A percentile compares a stretch with the other conserved stretches of the same genome.
These are phyloP conservation scores for Cantharis rustica DNA, from an alignment of 2,888 invertebrate species.

Conservation along the genomic window DNA sequence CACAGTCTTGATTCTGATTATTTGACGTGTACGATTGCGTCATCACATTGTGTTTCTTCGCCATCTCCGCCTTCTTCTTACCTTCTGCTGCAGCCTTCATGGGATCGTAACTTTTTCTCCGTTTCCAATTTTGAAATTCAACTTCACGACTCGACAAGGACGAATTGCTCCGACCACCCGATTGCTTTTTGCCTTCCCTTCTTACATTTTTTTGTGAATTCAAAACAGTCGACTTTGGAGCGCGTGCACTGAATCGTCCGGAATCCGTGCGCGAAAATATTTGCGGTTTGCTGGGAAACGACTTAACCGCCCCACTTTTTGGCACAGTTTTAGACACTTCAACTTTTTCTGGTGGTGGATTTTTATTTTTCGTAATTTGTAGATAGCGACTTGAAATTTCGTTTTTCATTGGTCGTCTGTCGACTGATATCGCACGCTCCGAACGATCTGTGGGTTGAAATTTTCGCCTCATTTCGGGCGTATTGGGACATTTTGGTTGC, in stretches of 20 bases:
- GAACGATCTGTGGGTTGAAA: constrained; percentile 50
- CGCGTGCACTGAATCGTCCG: constrained; percentile 68
- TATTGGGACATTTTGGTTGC: constrained; percentile 63
- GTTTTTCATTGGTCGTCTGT: constrained; percentile 50
- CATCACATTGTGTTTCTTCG: constrained; percentile 54
- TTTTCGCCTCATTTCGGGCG: constrained; percentile 66
- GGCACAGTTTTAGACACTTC: constrained; percentile 48
- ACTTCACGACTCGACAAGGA: constrained; percentile 78
- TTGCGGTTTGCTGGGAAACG: constrained; percentile 43
- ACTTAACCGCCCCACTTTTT: constrained; percentile 53
- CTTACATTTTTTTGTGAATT: constrained; percentile 43
- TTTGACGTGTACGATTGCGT: constrained; percentile 51
- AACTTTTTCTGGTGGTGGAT: constrained; percentile 31
- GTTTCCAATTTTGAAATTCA: constrained; percentile 94
- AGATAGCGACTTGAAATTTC: constrained; percentile 55
- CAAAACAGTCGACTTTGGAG: constrained; percentile 55
- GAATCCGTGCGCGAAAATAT: constrained; percentile 65
- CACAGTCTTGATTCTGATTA: constrained; percentile 48
- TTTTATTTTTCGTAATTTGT: constrained; percentile 45
- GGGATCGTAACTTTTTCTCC: constrained; percentile 94
- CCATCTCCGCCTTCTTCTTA: constrained; percentile 66
- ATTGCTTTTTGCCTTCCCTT: constrained; percentile 60
- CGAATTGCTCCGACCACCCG: constrained; percentile 68
- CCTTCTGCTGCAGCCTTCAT: constrained; percentile 92
- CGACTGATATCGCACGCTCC: constrained; percentile 54